Percentiles rank a stretch among this genome's conserved stretches.
phyloP scores from a whole-genome alignment of 2,888 invertebrate genomes.

The Dasysyrphus albostriatus region DNA sequence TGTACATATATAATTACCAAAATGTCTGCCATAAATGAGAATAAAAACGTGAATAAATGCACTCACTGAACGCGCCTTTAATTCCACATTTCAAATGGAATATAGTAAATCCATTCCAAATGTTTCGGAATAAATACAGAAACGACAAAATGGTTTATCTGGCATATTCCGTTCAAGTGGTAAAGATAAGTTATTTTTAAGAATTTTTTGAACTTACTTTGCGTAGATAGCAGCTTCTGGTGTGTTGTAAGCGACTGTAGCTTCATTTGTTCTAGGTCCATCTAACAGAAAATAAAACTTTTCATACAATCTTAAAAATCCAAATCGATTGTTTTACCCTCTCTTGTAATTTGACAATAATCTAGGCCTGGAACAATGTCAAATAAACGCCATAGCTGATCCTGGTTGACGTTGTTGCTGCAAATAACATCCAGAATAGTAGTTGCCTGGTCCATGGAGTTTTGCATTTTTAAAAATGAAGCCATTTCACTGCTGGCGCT shows the following conservation, averaged over 20 bases:
- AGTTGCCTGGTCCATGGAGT: constrained; percentile 81
- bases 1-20: no score
- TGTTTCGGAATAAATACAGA: no score
- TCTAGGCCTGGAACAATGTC: constrained; percentile 93
- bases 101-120: no score
- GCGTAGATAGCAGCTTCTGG: constrained; percentile 87
- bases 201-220: constrained; percentile 78
- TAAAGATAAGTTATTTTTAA: no score
- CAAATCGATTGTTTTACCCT: constrained; percentile 79
- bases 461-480: constrained; percentile 81
- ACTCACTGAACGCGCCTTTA: no score
- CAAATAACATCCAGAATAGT: constrained; percentile 90
- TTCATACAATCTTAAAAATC: neutral
- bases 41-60: no score
- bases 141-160: no score
- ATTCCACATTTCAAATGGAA: no score
- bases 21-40: no score
- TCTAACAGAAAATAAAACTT: constrained; percentile 76
- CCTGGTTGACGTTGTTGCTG: constrained; percentile 88
- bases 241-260: constrained; percentile 89
- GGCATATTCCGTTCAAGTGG: no score
- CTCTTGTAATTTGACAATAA: constrained; percentile 86
- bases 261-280: constrained; percentile 84
- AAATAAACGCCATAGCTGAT: constrained; percentile 92
- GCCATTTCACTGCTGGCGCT: constrained; percentile 79